These are phyloP conservation scores for Plotosus lineatus DNA, from an alignment of 2,113 vertebrate species.

Conservation along the genomic window DNA sequence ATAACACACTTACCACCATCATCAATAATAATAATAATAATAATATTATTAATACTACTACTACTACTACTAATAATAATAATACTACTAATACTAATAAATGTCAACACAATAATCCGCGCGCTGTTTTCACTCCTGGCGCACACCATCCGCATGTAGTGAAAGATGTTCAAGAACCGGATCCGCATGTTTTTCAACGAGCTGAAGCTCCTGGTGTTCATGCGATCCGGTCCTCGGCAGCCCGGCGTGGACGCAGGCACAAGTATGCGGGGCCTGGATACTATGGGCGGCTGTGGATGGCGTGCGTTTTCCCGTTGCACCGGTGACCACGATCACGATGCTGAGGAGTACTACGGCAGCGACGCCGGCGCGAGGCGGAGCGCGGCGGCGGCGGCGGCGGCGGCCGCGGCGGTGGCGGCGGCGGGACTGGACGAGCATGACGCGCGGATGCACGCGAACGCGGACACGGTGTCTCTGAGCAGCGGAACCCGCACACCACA, in stretches of 20 bases:
- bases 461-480: constrained; percentile 77
- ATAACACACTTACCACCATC: neutral
- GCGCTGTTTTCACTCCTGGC: constrained; percentile 20
- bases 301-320: constrained; percentile 80
- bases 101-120: neutral
- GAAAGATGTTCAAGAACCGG: constrained; percentile 93
- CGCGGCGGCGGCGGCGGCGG: constrained; percentile 76
- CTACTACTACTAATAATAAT: constrained; percentile 42
- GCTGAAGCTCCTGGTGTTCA: constrained; percentile 93
- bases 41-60: constrained; percentile 44
- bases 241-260: constrained; percentile 77
- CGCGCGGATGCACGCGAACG: constrained; percentile 20
- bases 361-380: constrained; percentile 80
- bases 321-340: constrained; percentile 67
- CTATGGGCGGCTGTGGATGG: constrained; percentile 87
- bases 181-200: constrained; percentile 97
- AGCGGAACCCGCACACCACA: constrained; percentile 87
- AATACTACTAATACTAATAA: constrained; percentile 44
- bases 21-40: constrained; percentile 35
- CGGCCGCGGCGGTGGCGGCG: constrained; percentile 75
- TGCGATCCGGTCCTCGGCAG: constrained; percentile 84
- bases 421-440: constrained; percentile 78
- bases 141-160: constrained; percentile 57
- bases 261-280: constrained; percentile 77
- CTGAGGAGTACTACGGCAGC: constrained; percentile 85